These are phyloP conservation scores for Chrysomallon squamiferum DNA, from an alignment of 1,140 invertebrate genomes.

Conservation along the genomic window DNA sequence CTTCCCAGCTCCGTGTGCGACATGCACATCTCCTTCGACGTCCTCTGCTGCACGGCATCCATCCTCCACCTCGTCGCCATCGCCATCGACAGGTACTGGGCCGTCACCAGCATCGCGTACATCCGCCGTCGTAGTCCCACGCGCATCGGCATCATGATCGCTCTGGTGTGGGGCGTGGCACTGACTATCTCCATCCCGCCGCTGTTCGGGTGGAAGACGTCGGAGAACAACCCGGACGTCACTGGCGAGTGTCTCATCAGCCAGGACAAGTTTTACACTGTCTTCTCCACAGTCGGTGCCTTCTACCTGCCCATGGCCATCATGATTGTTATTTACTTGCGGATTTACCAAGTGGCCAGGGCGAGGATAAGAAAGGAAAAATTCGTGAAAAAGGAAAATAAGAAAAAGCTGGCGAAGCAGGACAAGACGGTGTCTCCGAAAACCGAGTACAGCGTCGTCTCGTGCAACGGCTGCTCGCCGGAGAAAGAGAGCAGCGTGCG, in stretches of 20 bases:
- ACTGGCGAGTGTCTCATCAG: slow-evolving; percentile 57
- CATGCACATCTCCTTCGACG: slow-evolving; percentile 91
- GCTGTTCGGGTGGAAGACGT: slow-evolving; percentile 68
- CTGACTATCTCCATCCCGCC: slow-evolving; percentile 88
- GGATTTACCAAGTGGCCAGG: slow-evolving; percentile 59
- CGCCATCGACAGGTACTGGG: slow-evolving; percentile 94
- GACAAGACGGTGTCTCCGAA: slow-evolving; percentile 17
- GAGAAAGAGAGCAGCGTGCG: neutral
- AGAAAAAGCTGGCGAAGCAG: slow-evolving; percentile 2
- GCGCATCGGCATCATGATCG: slow-evolving; percentile 90
- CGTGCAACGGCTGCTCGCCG: slow-evolving; percentile 26
- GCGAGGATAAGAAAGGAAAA: slow-evolving; percentile 54
- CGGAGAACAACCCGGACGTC: slow-evolving; percentile 41
- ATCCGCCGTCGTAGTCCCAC: slow-evolving; percentile 83
- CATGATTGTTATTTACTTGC: slow-evolving; percentile 61
- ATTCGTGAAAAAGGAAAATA: slow-evolving; percentile 35
- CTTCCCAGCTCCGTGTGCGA: slow-evolving; percentile 86
- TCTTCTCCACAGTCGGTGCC: slow-evolving; percentile 62
- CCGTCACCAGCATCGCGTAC: slow-evolving; percentile 94
- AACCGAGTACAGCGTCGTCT: slow-evolving; percentile 29
- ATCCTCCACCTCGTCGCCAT: slow-evolving; percentile 95
- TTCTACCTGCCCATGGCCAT: slow-evolving; percentile 63
- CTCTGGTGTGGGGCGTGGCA: slow-evolving; percentile 84
- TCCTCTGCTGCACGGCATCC: slow-evolving; percentile 91
- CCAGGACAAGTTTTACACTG: slow-evolving; percentile 58